phyloP scores from a whole-genome alignment of 2,888 invertebrate species.

The Clanis bilineata region DNA sequence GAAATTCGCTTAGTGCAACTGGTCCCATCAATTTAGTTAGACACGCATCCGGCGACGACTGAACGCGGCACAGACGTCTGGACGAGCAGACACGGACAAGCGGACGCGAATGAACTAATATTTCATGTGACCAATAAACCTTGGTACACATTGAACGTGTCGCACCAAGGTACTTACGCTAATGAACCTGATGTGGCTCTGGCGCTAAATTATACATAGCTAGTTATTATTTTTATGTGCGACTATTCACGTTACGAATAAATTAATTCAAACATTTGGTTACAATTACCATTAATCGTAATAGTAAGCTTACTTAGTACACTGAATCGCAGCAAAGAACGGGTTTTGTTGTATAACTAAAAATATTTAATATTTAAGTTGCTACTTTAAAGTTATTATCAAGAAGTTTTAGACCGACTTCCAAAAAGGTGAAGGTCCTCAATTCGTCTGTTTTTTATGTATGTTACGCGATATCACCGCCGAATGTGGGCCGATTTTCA shows the following conservation, averaged over 20 bases:
- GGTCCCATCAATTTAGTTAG: constrained; percentile 70
- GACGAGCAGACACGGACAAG: constrained; percentile 61
- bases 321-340: neutral
- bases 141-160: constrained; percentile 49
- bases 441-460: too few species aligned
- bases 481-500: too few species aligned
- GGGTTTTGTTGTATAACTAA: neutral
- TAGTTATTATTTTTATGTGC: constrained; percentile 11
- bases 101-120: constrained; percentile 66
- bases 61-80: constrained; percentile 49
- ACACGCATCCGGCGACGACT: constrained; percentile 68
- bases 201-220: neutral
- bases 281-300: neutral
- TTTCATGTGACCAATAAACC: constrained; percentile 55
- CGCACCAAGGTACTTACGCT: constrained; percentile 33
- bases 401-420: neutral
- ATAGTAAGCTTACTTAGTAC: neutral
- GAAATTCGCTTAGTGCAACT: constrained; percentile 61
- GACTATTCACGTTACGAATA: neutral
- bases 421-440: too few species aligned
- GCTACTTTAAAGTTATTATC: neutral
- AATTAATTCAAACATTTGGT: constrained; percentile 6
- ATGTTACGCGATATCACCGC: too few species aligned
- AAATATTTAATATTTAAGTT: neutral
- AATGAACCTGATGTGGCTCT: constrained; percentile 36